These are phyloP conservation scores for Silvanus unidentatus DNA, from an alignment of 2,888 invertebrate species.

Conservation along the genomic window DNA sequence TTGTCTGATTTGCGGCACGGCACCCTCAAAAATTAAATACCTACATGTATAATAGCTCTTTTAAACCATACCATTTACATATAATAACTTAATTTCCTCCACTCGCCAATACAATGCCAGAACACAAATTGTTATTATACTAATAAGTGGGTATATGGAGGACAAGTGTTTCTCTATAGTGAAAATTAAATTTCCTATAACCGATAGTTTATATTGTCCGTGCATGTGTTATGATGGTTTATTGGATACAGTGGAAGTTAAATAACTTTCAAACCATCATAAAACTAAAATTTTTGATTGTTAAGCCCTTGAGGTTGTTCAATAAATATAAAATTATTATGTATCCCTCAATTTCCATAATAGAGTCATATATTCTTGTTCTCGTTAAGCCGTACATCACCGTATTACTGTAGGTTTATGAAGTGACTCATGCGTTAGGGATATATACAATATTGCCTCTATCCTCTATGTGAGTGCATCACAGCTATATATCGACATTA, in stretches of 20 bases:
- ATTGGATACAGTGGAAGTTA: not conserved
- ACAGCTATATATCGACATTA: constrained; percentile 31
- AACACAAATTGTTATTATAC: too few relatives aligned
- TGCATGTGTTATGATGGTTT: not conserved
- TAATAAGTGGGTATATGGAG: too few relatives aligned
- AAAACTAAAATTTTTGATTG: not conserved
- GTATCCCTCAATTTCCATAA: constrained; percentile 29
- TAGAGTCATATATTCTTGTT: constrained; percentile 31
- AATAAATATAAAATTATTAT: constrained; percentile 14
- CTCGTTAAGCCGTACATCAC: constrained; percentile 35
- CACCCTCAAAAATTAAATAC: constrained; percentile 9
- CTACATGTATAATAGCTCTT: too few relatives aligned
- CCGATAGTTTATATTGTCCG: not conserved
- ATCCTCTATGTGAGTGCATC: constrained; percentile 11
- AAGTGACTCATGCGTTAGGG: constrained; percentile 39
- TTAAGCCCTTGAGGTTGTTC: constrained; percentile 2
- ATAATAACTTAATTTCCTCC: constrained; percentile 12
- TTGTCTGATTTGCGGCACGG: too few relatives aligned
- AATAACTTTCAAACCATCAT: too few relatives aligned
- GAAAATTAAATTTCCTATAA: too few relatives aligned
- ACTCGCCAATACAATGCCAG: too few relatives aligned
- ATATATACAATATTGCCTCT: constrained; percentile 30
- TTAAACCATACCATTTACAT: constrained; percentile 11
- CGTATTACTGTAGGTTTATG: constrained; percentile 36
- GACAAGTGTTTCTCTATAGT: too few relatives aligned